Evolutionary conservation across 2,888 invertebrate species (phyloP).

Genomic region (Spilarctia lutea): DNA sequence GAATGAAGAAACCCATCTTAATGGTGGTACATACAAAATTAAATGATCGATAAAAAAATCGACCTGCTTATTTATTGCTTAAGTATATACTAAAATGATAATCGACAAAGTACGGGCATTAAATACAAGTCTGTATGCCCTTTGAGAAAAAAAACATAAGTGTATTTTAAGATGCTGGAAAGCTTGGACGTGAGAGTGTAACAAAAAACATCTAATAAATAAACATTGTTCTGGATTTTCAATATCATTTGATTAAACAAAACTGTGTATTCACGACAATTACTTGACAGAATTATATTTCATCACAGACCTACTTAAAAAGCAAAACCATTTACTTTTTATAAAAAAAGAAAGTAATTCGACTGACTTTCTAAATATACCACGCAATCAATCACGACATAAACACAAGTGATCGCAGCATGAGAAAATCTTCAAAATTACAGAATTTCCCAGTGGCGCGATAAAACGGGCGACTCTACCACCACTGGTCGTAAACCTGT

Average conservation of each 20-base stretch:
- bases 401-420: constrained; percentile 27
- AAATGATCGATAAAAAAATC: no score
- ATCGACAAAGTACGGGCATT: no score
- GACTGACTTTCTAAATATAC: not conserved
- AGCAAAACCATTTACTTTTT: not conserved
- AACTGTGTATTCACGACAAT: not conserved
- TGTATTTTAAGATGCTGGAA: no score
- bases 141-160: no score
- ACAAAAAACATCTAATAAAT: no score
- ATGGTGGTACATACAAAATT: no score
- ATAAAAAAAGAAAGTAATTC: not conserved
- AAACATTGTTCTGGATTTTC: not conserved
- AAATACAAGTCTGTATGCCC: no score
- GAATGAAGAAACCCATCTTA: no score
- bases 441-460: constrained; percentile 19
- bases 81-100: no score
- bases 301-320: not conserved
- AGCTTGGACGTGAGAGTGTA: no score
- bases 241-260: not conserved
- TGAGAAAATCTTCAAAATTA: constrained; percentile 23
- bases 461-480: constrained; percentile 43
- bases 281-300: not conserved
- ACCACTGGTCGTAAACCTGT: constrained; percentile 56
- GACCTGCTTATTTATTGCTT: no score
- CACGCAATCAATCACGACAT: constrained; percentile 15